Evolutionary conservation across 2,113 vertebrate genomes (phyloP).

Genomic region (Hyla sarda): DNA sequence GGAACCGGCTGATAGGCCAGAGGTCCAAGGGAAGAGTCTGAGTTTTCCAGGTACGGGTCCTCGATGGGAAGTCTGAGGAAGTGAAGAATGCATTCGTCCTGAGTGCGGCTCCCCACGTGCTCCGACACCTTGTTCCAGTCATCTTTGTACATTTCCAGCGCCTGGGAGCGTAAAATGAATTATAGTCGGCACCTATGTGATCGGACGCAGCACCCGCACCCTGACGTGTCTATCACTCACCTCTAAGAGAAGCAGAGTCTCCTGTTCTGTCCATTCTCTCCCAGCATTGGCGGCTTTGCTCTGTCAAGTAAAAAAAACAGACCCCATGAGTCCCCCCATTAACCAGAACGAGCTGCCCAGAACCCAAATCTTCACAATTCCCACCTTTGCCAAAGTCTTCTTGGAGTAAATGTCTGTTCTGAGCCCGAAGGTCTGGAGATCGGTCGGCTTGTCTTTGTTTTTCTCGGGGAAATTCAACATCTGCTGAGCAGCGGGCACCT

Average conservation of each 20-base stretch:
- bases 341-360: background rate
- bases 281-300: conserved; percentile 85
- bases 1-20: conserved; percentile 95
- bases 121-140: conserved; percentile 98
- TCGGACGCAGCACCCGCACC: too few relatives aligned
- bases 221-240: conserved; percentile 70
- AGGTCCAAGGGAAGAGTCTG: conserved; percentile 86
- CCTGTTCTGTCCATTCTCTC: conserved; percentile 96
- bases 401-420: conserved; percentile 93
- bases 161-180: conserved; percentile 69
- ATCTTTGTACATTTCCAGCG: conserved; percentile 96
- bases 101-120: conserved; percentile 94
- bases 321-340: background rate
- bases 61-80: conserved; percentile 94
- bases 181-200: background rate
- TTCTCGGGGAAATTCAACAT: conserved; percentile 95
- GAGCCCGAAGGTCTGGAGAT: conserved; percentile 95
- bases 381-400: conserved; percentile 90
- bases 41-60: conserved; percentile 94
- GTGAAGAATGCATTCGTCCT: conserved; percentile 95
- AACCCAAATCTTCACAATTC: background rate
- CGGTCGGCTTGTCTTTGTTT: conserved; percentile 89
- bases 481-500: conserved; percentile 91
- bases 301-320: conserved; percentile 62
- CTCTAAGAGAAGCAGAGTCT: conserved; percentile 92